These are phyloP conservation scores for Orthosia gracilis DNA, from an alignment of 2,888 invertebrate genomes.

Conservation along the genomic window DNA sequence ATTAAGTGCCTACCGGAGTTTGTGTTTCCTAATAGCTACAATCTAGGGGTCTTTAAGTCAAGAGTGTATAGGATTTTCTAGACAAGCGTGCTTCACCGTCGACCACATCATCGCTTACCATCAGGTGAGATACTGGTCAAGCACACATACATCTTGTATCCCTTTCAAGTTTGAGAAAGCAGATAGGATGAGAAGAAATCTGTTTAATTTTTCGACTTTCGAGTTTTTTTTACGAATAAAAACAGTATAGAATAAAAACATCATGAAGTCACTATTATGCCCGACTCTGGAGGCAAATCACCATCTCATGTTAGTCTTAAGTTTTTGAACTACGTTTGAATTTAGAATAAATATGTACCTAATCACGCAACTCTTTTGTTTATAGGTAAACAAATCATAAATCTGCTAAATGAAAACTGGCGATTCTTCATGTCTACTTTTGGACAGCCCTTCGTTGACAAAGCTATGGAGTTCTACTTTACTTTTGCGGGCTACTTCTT, in stretches of 20 bases:
- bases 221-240: too few relatives aligned
- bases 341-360: background rate
- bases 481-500: conserved; percentile 68
- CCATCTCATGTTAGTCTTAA: too few relatives aligned
- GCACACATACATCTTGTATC: background rate
- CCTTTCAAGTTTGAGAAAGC: background rate
- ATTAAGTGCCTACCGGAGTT: too few relatives aligned
- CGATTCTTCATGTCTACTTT: conserved; percentile 65
- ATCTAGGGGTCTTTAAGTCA: too few relatives aligned
- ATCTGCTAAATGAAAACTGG: conserved; percentile 70
- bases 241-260: too few relatives aligned
- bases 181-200: background rate
- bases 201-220: background rate
- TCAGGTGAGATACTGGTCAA: too few relatives aligned
- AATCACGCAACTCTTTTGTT: conserved; percentile 19
- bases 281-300: too few relatives aligned
- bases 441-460: conserved; percentile 70
- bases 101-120: too few relatives aligned
- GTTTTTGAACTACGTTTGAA: background rate
- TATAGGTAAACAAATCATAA: conserved; percentile 54
- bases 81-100: too few relatives aligned
- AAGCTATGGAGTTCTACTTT: conserved; percentile 69
- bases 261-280: too few relatives aligned
- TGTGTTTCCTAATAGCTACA: too few relatives aligned
- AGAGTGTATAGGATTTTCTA: too few relatives aligned